Conservation (phyloP, 2,797 vertebrate genomes). For the Phylloscopus collybita region DNA sequence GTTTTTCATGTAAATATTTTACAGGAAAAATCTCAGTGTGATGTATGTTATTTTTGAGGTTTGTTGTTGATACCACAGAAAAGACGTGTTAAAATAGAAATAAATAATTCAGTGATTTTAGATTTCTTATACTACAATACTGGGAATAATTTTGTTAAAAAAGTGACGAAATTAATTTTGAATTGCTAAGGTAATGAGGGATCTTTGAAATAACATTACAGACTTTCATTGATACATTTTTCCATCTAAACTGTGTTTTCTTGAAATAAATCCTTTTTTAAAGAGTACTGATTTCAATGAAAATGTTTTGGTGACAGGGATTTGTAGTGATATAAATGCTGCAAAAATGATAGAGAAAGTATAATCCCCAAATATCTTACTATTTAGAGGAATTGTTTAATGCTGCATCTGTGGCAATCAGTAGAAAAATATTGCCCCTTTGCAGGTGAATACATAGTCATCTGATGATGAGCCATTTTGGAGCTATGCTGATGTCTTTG, state of each 20-base stretch:
- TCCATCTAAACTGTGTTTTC: background rate
- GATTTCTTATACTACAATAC: constrained; percentile 8
- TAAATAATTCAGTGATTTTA: constrained; percentile 41
- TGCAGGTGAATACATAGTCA: background rate
- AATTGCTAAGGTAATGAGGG: background rate
- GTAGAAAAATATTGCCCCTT: background rate
- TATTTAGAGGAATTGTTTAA: background rate
- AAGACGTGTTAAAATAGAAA: constrained; percentile 23
- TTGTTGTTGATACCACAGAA: constrained; percentile 37
- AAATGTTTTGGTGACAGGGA: background rate
- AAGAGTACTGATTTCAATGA: background rate
- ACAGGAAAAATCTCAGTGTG: constrained; percentile 51
- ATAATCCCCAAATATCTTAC: background rate
- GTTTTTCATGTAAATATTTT: constrained; percentile 72
- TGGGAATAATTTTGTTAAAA: background rate
- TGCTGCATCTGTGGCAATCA: background rate
- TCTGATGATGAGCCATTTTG: background rate
- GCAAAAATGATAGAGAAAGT: background rate
- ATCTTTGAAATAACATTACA: background rate
- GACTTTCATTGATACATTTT: background rate
- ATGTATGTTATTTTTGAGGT: constrained; percentile 60
- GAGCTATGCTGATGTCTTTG: background rate
- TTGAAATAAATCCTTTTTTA: background rate
- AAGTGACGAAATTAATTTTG: background rate
- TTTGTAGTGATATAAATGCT: background rate